Evolutionary conservation across 2,888 invertebrate genomes (phyloP), one percentile per base, ranked within the genome.

Genomic region (Eutolmus rufibarbis): DNA sequence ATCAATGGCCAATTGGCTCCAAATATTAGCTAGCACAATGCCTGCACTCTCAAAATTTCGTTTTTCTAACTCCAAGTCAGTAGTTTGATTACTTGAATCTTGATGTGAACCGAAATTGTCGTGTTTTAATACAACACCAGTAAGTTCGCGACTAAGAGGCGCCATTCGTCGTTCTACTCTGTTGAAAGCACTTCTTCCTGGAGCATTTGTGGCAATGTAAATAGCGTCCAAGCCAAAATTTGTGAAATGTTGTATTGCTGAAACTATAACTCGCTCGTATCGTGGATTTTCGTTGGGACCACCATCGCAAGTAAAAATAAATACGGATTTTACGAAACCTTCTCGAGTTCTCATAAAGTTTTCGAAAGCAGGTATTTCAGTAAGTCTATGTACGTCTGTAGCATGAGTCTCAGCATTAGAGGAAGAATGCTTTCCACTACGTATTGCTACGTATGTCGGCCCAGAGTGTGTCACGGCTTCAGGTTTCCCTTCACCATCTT

Each of bases 101-200:
- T 92, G 87, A 89, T 92, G 91, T 43, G 89, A 88, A 7, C 91
- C 91, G 87, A 87, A 91, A 78, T 89, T 87, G 66, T 92, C 90
- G 88, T 91, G 89, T n/a, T 90, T 90, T 51, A 92, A 89, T 79
- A 92, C 90, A 34, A 76, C 76, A 76, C 76, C 76, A 16, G 76
- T 76, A 37, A 76, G 34, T 28, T 74, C 34, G 34, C 76, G 12
- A 37, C 76, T 76, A 14, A 76, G n/a, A 28, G 91, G 91, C 77
- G 91, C 91, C 90, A 92, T 91, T 87, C 91, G 84, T 28, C 91
- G 57, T 88, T 92, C 91, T 0, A 91, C 91, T 86, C 89, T 89
- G 88, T 92, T 92, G 78, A 89, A 91, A 8, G 90, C 90, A 88
- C 90, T 91, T 87, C 91, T 89, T 5, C 91, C 91, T 77, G 92